Evolutionary conservation across 2,113 vertebrate genomes (phyloP).

Genomic region (Archilochus colubris): DNA sequence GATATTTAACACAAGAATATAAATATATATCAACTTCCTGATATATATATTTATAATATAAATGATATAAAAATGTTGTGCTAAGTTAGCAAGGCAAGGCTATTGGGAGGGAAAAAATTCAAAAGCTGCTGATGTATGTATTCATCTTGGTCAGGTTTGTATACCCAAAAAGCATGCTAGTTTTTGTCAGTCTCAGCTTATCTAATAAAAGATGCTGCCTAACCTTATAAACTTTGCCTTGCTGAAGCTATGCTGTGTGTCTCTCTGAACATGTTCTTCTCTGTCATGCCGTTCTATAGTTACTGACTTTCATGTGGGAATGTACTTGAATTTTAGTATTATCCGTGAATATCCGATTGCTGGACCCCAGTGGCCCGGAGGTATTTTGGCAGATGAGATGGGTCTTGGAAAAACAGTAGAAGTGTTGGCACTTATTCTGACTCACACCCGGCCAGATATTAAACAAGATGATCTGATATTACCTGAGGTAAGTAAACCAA

Average conservation of each 20-base stretch:
- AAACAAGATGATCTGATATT: conserved; percentile 83
- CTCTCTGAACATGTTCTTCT: not conserved
- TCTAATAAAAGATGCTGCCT: not conserved
- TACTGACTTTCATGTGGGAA: not conserved
- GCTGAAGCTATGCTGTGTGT: not conserved
- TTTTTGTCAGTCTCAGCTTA: not conserved
- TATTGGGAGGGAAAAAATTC: not conserved
- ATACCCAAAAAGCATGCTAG: not conserved
- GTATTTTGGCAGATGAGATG: conserved; percentile 98
- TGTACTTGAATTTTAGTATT: conserved; percentile 77
- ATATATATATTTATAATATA: too few species aligned
- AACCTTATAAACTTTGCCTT: not conserved
- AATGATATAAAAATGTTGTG: not conserved
- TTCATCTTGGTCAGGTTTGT: not conserved
- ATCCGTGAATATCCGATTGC: conserved; percentile 88
- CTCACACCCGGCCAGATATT: conserved; percentile 85
- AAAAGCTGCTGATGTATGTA: rapidly evolving
- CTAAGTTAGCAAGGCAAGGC: not conserved
- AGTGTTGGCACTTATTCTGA: conserved; percentile 94
- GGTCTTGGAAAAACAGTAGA: conserved; percentile 98
- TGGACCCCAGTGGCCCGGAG: conserved; percentile 91
- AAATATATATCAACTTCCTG: not conserved
- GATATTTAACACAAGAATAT: not conserved
- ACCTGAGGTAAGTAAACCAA: conserved; percentile 83
- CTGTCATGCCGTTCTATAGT: not conserved